Percentiles rank a stretch among this genome's conserved stretches.
These are phyloP conservation scores for Sipha flava DNA, from an alignment of 1,140 invertebrate genomes.

Conservation along the genomic window DNA sequence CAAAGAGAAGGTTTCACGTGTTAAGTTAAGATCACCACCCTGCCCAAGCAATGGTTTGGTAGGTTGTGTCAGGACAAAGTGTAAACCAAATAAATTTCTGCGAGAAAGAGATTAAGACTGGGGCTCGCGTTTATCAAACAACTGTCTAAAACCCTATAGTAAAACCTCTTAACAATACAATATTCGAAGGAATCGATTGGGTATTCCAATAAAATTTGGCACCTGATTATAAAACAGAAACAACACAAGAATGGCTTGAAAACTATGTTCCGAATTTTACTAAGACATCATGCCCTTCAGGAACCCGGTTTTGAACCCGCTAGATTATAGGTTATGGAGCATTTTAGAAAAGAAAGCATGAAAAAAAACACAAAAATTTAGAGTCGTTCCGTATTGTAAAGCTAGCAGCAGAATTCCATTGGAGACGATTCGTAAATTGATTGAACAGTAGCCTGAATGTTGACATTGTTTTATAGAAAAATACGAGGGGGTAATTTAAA, in stretches of 20 bases:
- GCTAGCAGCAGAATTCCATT: background rate
- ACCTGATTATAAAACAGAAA: background rate
- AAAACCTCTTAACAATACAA: background rate
- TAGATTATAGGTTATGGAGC: background rate
- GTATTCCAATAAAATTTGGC: constrained; percentile 1
- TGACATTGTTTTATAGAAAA: background rate
- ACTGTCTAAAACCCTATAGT: background rate
- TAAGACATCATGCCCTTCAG: background rate
- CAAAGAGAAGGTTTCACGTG: background rate
- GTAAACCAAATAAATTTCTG: background rate
- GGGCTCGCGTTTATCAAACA: background rate
- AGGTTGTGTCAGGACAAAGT: background rate
- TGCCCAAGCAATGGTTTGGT: background rate
- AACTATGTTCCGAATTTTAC: constrained; percentile 31
- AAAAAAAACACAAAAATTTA: constrained; percentile 32
- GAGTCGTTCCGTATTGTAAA: background rate
- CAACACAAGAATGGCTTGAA: constrained; percentile 28
- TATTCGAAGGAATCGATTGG: background rate
- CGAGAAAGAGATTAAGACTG: background rate
- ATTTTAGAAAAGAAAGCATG: constrained; percentile 24
- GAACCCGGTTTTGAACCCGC: constrained; percentile 18
- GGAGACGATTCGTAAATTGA: background rate
- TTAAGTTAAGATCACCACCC: background rate
- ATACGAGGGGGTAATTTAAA: background rate
- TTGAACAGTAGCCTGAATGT: background rate